A percentile compares a stretch with the other conserved stretches of the same genome.
Evolutionary conservation across 2,113 vertebrate species (phyloP).

Genomic region (Brienomyrus longianalis): DNA sequence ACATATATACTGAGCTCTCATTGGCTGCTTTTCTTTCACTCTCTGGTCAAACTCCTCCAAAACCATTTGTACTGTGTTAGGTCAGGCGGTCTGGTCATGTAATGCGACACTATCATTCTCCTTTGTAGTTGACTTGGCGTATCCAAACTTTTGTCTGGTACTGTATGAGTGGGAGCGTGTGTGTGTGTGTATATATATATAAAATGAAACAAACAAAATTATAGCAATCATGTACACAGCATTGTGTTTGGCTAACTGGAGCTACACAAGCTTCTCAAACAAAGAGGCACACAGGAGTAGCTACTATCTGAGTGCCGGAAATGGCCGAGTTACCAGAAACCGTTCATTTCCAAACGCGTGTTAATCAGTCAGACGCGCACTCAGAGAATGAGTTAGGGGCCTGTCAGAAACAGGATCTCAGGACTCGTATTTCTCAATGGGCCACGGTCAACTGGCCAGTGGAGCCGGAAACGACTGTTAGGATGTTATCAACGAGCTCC

Average conservation of each 20-base stretch:
- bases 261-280: not conserved
- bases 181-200: not conserved
- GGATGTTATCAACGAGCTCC: conserved; percentile 11
- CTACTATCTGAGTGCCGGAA: not conserved
- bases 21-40: not conserved
- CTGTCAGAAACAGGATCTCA: conserved; percentile 19
- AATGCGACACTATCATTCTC: not conserved
- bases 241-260: not conserved
- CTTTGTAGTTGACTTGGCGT: not conserved
- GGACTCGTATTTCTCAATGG: conserved; percentile 12
- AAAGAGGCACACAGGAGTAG: not conserved
- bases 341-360: not conserved
- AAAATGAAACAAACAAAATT: not conserved
- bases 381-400: conserved; percentile 11
- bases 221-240: not conserved
- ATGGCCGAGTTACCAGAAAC: not conserved
- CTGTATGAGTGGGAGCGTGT: not conserved
- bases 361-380: not conserved
- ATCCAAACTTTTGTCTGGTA: not conserved
- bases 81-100: not conserved
- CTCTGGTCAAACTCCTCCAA: not conserved
- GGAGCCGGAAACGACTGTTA: conserved; percentile 17
- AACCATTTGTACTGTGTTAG: not conserved
- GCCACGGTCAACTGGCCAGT: not conserved
- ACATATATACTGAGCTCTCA: not conserved